A percentile compares a stretch with the other conserved stretches of the same genome.
phyloP scores from a whole-genome alignment of 2,113 vertebrate genomes.

The Osmerus mordax region DNA sequence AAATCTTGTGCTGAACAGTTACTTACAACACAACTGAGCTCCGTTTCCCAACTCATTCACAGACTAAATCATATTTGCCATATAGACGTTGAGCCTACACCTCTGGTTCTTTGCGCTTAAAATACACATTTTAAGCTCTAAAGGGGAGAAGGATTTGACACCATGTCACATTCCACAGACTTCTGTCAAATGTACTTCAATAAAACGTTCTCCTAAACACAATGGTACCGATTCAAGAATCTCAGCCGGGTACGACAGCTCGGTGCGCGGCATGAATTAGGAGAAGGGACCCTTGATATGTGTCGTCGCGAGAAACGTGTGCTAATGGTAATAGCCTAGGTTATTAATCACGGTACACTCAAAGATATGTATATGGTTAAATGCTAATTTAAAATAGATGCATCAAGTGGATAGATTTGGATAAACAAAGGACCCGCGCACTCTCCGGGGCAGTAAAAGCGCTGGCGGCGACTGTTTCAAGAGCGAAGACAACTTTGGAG shows the following conservation, averaged over 20 bases:
- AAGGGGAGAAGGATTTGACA: neutral
- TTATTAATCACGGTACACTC: neutral
- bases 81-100: neutral
- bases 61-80: neutral
- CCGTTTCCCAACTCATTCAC: neutral
- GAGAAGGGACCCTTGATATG: neutral
- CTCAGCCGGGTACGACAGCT: conserved; percentile 4
- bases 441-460: conserved; percentile 35
- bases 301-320: neutral
- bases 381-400: conserved; percentile 21
- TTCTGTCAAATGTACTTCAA: neutral
- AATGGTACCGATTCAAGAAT: neutral
- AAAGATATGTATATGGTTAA: neutral
- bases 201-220: neutral
- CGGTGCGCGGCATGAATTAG: neutral
- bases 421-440: conserved; percentile 56
- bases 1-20: no score
- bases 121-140: neutral
- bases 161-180: neutral
- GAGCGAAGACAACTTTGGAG: conserved; percentile 36
- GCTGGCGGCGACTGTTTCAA: conserved; percentile 22
- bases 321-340: neutral
- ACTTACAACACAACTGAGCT: neutral
- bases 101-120: neutral
- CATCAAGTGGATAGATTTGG: conserved; percentile 31